A percentile compares a stretch with the other conserved stretches of the same genome.
Conservation (phyloP, 2,888 invertebrate genomes). For the Dasypolia templi region DNA sequence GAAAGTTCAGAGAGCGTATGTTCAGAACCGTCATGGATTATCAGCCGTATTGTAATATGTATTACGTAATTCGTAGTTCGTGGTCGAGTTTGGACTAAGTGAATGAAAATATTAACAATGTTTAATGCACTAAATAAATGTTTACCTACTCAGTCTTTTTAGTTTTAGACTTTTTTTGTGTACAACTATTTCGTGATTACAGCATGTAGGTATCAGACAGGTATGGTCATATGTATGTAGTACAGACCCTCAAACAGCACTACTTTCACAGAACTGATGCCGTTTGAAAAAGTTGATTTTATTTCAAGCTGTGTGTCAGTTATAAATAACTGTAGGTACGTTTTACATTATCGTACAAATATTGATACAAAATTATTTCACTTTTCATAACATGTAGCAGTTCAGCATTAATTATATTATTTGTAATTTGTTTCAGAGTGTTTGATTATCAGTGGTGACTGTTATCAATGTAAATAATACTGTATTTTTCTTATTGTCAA, state of each 20-base stretch:
- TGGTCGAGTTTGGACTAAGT: conserved; percentile 72
- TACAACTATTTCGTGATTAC: background rate
- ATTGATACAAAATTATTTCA: background rate
- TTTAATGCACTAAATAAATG: conserved; percentile 36
- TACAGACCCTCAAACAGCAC: too few relatives aligned
- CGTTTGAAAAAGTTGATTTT: too few relatives aligned
- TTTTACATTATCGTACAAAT: conserved; percentile 4
- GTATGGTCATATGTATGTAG: too few relatives aligned
- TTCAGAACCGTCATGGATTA: background rate
- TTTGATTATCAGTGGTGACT: too few relatives aligned
- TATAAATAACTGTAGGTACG: background rate
- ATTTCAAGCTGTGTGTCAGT: background rate
- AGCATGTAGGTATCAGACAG: too few relatives aligned
- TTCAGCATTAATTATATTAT: too few relatives aligned
- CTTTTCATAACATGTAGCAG: too few relatives aligned
- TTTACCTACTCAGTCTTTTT: conserved; percentile 1
- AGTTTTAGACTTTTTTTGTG: background rate
- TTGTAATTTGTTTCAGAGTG: too few relatives aligned
- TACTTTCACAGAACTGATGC: too few relatives aligned
- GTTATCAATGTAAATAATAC: too few relatives aligned
- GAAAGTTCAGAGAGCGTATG: background rate
- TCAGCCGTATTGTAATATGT: conserved; percentile 15
- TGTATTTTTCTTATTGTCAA: too few relatives aligned
- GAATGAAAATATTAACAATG: conserved; percentile 49
- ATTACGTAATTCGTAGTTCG: conserved; percentile 44